These are phyloP conservation scores for Chrysolina haemoptera DNA, from an alignment of 2,888 invertebrate species.

Conservation along the genomic window DNA sequence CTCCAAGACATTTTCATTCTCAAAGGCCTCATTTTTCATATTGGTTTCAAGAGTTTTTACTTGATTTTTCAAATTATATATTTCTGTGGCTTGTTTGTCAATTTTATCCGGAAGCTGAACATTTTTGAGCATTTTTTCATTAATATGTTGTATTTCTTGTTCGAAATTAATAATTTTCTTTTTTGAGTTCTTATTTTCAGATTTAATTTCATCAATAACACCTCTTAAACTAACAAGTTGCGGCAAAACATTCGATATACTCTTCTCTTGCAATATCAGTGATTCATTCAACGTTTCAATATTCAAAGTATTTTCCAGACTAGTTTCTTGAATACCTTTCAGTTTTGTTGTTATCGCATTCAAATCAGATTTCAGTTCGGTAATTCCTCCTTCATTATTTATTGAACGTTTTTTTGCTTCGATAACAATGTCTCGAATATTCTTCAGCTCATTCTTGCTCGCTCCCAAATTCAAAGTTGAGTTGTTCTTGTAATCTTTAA, in stretches of 20 bases:
- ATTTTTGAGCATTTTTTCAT: neutral
- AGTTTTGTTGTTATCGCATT: neutral
- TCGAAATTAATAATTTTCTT: neutral
- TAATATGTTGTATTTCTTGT: neutral
- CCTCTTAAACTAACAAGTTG: neutral
- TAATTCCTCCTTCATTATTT: neutral
- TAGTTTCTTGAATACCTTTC: neutral
- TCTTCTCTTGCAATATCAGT: neutral
- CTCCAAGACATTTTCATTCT: too few relatives aligned
- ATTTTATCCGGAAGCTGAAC: neutral
- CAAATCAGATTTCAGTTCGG: neutral
- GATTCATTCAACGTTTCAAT: neutral
- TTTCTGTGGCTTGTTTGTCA: neutral
- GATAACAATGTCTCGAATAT: neutral
- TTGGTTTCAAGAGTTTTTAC: neutral
- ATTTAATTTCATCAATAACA: neutral
- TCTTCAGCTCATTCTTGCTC: neutral
- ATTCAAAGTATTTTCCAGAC: neutral
- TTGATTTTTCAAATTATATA: neutral
- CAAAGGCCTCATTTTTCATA: neutral
- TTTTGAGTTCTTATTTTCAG: neutral
- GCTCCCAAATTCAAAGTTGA: neutral
- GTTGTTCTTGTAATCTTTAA: neutral
- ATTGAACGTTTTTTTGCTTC: neutral
- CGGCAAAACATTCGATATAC: neutral